Base-by-base conservation (phyloP, 2,113 vertebrate species). In the Ahaetulla prasina region DNA sequence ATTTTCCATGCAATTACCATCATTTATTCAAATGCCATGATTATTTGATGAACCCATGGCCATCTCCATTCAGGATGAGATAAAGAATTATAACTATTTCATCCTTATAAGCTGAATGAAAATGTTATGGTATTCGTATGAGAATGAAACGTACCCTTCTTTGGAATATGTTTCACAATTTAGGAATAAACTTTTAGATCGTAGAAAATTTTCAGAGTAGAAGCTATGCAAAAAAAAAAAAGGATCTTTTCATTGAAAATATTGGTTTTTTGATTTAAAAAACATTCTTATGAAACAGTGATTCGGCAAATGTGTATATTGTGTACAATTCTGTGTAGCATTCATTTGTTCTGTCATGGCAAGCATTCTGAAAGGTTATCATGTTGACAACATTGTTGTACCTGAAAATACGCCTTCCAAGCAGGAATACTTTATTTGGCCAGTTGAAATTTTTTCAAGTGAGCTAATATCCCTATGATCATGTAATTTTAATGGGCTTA, bases 401-500 rank as follows among this genome's bases (percentile, higher is more conserved):
- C 94, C 94, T 95, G 85, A 85, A 54, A 86, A 85, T 57, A 74
- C 85, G n/a, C n/a, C 43, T 93, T 74, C 91, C 93, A 95, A 94
- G 80, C 68, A 95, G 91, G 49, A 93, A 94, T 80, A 93, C 90
- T 96, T 95, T 87, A 80, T 18, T 89, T 91, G 88, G 14, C 63
- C 90, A 90, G 18, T 25, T 11, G 49, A 87, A 54, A 94, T 60
- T 95, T 86, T 74, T 89, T 63, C 53, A 92, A 86, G 53, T 16
- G 54, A 23, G 88, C 86, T 95, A 94, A 94, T 96, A 94, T 25
- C 53, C 95, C 95, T 94, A 90, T 94, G 25, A 74, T 57, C 89
- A 93, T 92, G 94, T 95, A 94, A 93, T 96, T 96, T 93, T 94
- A 53, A 91, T 87, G 94, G 94, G 95, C 96, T 95, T 93, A 95